Evolutionary conservation across 2,113 vertebrate species (phyloP).

Genomic region (Seriola dumerili): DNA sequence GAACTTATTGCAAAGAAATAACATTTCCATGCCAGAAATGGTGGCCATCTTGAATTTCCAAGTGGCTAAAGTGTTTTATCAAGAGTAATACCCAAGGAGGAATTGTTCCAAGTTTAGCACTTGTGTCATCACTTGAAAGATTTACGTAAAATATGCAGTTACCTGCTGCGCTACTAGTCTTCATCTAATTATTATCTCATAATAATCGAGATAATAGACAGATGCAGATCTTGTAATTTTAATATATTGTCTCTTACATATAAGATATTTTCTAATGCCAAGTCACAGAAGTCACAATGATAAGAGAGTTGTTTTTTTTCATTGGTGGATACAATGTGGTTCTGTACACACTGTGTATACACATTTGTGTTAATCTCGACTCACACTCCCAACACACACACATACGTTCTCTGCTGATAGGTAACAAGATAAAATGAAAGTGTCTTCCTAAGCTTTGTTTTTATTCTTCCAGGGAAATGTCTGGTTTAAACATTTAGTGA

Average conservation of each 20-base stretch:
- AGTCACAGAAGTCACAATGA: neutral
- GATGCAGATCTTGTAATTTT: neutral
- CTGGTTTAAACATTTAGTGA: neutral
- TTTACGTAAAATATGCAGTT: too few relatives aligned
- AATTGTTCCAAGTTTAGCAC: too few relatives aligned
- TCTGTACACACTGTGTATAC: neutral
- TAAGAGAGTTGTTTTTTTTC: neutral
- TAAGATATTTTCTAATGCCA: neutral
- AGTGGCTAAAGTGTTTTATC: too few relatives aligned
- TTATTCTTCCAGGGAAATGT: conserved; percentile 2
- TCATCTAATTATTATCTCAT: neutral
- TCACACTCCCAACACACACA: neutral
- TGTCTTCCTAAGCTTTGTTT: conserved; percentile 10
- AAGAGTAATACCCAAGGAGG: too few relatives aligned
- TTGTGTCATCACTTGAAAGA: too few relatives aligned
- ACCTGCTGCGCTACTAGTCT: neutral
- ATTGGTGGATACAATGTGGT: neutral
- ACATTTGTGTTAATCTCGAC: neutral
- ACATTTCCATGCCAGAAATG: too few relatives aligned
- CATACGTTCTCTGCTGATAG: neutral
- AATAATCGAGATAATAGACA: neutral
- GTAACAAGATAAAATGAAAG: neutral
- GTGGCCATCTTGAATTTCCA: too few relatives aligned
- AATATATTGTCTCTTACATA: neutral
- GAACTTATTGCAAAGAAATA: too few relatives aligned